These are phyloP conservation scores for Atherinomorus stipes DNA, from an alignment of 2,113 vertebrate species.

Conservation along the genomic window DNA sequence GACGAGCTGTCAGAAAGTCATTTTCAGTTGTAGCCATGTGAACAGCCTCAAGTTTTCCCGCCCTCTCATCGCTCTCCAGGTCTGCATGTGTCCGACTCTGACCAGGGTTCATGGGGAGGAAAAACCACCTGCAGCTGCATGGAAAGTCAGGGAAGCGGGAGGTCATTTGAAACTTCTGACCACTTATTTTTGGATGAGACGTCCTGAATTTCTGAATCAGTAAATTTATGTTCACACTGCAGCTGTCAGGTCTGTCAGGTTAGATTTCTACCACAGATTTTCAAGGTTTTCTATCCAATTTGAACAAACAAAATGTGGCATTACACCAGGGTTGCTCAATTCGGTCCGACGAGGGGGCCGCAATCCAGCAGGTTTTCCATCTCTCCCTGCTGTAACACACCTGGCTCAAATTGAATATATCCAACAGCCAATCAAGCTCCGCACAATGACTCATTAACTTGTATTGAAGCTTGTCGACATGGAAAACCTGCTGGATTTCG, in stretches of 20 bases:
- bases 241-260: conserved; percentile 1
- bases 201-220: background rate
- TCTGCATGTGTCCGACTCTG: conserved; percentile 50
- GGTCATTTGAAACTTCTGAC: background rate
- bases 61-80: conserved; percentile 58
- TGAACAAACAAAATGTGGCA: conserved; percentile 19
- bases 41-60: conserved; percentile 56
- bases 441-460: no score
- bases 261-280: background rate
- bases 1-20: conserved; percentile 80
- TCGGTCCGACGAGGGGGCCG: no score
- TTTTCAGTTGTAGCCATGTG: conserved; percentile 74
- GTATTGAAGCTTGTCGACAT: no score
- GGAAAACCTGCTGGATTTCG: no score
- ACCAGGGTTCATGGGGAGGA: conserved; percentile 49
- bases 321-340: no score
- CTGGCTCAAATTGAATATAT: no score
- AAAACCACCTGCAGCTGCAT: conserved; percentile 4
- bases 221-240: conserved; percentile 14
- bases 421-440: no score
- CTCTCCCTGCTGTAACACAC: no score
- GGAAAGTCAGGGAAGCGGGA: background rate
- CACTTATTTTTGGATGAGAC: background rate
- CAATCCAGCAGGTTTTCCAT: no score
- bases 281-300: conserved; percentile 34